Conservation (phyloP, 2,113 vertebrate species). For the Mesitornis unicolor region DNA sequence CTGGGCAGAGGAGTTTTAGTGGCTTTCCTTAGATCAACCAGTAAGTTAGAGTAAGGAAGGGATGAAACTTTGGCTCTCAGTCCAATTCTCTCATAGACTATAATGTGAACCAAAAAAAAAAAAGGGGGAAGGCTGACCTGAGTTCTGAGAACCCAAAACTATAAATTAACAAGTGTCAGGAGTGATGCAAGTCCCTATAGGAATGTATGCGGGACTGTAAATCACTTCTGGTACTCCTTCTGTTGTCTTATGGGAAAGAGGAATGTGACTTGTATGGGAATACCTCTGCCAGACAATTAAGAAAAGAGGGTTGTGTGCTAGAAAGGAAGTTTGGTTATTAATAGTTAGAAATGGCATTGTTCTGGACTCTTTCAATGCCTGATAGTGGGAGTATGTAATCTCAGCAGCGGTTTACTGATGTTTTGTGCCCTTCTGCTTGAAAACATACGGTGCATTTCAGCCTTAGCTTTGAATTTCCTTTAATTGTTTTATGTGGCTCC, state of each 20-base stretch:
- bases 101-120: background rate
- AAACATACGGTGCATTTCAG: slow-evolving; percentile 23
- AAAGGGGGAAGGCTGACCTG: background rate
- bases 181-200: background rate
- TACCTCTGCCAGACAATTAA: slow-evolving; percentile 5
- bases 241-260: background rate
- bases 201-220: background rate
- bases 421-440: slow-evolving; percentile 54
- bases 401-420: slow-evolving; percentile 15
- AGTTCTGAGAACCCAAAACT: background rate
- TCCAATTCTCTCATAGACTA: background rate
- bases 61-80: background rate
- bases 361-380: slow-evolving; percentile 40
- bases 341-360: slow-evolving; percentile 55
- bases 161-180: background rate
- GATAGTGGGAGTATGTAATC: slow-evolving; percentile 59
- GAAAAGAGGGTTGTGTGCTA: slow-evolving; percentile 17
- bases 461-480: slow-evolving; percentile 46
- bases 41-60: background rate
- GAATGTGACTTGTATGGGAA: background rate
- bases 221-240: background rate
- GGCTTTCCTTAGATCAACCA: background rate
- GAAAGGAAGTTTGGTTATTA: slow-evolving; percentile 54
- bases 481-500: slow-evolving; percentile 54
- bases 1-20: background rate